phyloP scores from a whole-genome alignment of 2,797 vertebrate species.

The Lepilemur ruficaudatus region DNA sequence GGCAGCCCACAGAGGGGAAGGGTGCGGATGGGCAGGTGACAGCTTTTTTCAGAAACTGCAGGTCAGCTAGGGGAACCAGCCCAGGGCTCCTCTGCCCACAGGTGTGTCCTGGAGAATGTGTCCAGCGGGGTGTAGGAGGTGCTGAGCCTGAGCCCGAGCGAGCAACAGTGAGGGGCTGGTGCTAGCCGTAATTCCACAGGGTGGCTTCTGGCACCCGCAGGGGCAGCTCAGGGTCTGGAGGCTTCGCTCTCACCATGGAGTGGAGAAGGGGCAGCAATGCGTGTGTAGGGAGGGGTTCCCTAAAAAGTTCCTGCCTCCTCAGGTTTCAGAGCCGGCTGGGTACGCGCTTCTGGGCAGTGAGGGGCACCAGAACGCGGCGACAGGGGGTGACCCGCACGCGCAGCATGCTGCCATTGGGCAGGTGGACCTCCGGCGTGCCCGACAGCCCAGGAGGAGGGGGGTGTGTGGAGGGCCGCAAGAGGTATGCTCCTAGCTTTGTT shows the following conservation, averaged over 20 bases:
- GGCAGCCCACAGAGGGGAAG: not conserved
- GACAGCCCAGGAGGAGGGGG: not conserved
- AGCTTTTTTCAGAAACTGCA: not conserved
- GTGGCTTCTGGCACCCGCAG: not conserved
- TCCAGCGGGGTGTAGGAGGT: not conserved
- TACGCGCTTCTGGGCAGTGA: not conserved
- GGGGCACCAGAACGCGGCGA: not conserved
- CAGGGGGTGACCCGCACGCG: constrained; percentile 31
- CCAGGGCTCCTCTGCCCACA: not conserved
- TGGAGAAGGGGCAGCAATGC: not conserved
- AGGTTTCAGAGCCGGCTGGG: not conserved
- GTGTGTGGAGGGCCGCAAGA: not conserved
- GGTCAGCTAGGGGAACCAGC: not conserved
- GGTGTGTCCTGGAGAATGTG: not conserved
- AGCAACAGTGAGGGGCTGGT: not conserved
- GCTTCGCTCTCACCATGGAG: not conserved
- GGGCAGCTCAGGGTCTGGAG: not conserved
- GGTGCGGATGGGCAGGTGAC: not conserved
- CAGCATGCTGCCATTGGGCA: constrained; percentile 15
- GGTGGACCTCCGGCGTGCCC: constrained; percentile 11
- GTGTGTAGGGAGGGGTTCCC: not conserved
- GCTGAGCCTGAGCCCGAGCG: not conserved
- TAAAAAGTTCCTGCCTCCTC: constrained; percentile 61
- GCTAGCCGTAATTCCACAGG: not conserved
- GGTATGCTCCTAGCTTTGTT: not conserved